These are phyloP conservation scores for Agrochola lota DNA, from an alignment of 2,888 invertebrate species.

Conservation along the genomic window DNA sequence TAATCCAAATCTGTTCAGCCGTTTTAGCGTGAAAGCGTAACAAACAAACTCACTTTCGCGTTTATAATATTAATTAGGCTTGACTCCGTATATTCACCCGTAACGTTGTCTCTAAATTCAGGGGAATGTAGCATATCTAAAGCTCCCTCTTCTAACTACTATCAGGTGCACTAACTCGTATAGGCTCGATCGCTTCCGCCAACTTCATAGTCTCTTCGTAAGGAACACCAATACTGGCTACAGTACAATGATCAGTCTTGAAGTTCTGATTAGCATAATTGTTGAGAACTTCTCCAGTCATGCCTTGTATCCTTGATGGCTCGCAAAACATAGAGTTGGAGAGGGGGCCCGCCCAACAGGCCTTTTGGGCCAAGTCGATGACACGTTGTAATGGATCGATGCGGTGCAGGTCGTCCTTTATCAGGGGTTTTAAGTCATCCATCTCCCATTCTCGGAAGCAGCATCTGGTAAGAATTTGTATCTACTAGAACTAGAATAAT, in stretches of 20 bases:
- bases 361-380: conserved; percentile 81
- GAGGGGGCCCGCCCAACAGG: conserved; percentile 80
- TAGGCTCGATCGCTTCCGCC: conserved; percentile 76
- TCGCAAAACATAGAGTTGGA: conserved; percentile 82
- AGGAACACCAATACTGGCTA: conserved; percentile 80
- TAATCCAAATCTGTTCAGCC: too few relatives aligned
- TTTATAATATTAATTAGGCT: too few relatives aligned
- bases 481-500: not conserved
- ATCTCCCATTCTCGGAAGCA: conserved; percentile 80
- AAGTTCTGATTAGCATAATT: conserved; percentile 72
- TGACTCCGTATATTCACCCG: not conserved
- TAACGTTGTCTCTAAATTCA: not conserved
- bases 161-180: conserved; percentile 64
- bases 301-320: conserved; percentile 72
- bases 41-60: too few relatives aligned
- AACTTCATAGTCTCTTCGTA: conserved; percentile 81
- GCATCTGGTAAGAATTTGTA: conserved; percentile 69
- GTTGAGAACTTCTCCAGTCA: conserved; percentile 69
- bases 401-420: conserved; percentile 76
- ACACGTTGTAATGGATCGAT: conserved; percentile 75
- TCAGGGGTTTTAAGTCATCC: conserved; percentile 72
- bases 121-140: not conserved
- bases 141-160: not conserved
- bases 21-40: too few relatives aligned
- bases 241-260: conserved; percentile 74